Conservation (phyloP, 1,140 invertebrate species). For the Bombus pyrosoma region DNA sequence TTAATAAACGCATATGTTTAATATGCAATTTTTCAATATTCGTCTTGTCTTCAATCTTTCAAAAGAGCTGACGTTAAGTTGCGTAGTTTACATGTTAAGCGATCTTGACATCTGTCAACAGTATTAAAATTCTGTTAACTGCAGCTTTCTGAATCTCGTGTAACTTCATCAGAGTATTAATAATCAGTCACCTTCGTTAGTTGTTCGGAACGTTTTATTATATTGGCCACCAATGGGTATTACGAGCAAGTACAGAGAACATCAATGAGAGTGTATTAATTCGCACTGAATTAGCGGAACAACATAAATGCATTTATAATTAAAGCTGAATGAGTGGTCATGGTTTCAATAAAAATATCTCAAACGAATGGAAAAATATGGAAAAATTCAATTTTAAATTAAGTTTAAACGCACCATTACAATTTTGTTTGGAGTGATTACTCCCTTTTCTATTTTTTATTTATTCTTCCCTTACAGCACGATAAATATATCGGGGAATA, state of each 20-base stretch:
- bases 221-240: not conserved
- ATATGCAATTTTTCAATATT: not conserved
- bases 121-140: constrained; percentile 22
- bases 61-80: not conserved
- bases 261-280: not conserved
- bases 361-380: not conserved
- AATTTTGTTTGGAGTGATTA: not conserved
- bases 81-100: not conserved
- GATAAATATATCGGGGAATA: too few species aligned
- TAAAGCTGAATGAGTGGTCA: too few species aligned
- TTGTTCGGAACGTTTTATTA: not conserved
- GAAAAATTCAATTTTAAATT: not conserved
- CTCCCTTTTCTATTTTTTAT: not conserved
- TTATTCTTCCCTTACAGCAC: too few species aligned
- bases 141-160: constrained; percentile 3
- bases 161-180: not conserved
- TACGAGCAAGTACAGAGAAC: not conserved
- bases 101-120: not conserved
- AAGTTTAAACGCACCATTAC: not conserved
- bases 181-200: not conserved
- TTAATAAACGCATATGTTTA: not conserved
- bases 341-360: too few species aligned
- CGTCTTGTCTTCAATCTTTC: not conserved
- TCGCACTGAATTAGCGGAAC: not conserved
- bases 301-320: too few species aligned